A percentile compares a stretch with the other conserved stretches of the same genome.
phyloP scores from a whole-genome alignment of 1,140 invertebrate genomes.

The Mylabris phalerata region DNA sequence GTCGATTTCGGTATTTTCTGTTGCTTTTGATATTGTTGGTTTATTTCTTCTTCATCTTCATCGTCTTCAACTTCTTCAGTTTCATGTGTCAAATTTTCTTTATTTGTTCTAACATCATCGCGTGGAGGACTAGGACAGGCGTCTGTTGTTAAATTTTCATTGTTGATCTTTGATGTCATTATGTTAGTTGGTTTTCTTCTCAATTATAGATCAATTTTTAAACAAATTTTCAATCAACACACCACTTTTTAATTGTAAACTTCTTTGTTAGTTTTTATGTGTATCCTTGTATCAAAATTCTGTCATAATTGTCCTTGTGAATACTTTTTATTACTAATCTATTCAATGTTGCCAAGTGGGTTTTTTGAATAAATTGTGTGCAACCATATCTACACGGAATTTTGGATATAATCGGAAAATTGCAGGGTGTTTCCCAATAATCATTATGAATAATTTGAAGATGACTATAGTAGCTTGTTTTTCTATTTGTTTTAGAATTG shows the following conservation, averaged over 20 bases:
- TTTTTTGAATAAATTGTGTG: neutral
- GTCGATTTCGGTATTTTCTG: conserved; percentile 9
- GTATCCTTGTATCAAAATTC: neutral
- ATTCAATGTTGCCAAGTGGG: neutral
- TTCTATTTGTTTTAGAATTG: too few relatives aligned
- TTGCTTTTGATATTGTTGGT: neutral
- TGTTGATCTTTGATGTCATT: conserved; percentile 16
- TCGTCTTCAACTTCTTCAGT: neutral
- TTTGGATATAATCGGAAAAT: too few relatives aligned
- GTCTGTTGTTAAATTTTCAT: conserved; percentile 22
- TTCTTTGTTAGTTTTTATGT: too few relatives aligned
- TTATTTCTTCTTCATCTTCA: neutral
- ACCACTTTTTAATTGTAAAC: too few relatives aligned
- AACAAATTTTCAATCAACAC: too few relatives aligned
- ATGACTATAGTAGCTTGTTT: too few relatives aligned
- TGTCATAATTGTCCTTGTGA: neutral
- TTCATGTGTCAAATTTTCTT: neutral
- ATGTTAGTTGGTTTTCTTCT: too few relatives aligned
- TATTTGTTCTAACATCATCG: conserved; percentile 2
- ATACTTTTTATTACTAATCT: neutral
- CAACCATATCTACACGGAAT: neutral
- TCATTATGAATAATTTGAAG: too few relatives aligned
- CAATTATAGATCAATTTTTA: too few relatives aligned
- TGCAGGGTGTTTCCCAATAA: neutral
- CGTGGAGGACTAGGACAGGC: conserved; percentile 25